Evolutionary conservation across 2,797 vertebrate species (phyloP), one percentile per base, ranked within the genome.

Genomic region (Synaphobranchus kaupii): DNA sequence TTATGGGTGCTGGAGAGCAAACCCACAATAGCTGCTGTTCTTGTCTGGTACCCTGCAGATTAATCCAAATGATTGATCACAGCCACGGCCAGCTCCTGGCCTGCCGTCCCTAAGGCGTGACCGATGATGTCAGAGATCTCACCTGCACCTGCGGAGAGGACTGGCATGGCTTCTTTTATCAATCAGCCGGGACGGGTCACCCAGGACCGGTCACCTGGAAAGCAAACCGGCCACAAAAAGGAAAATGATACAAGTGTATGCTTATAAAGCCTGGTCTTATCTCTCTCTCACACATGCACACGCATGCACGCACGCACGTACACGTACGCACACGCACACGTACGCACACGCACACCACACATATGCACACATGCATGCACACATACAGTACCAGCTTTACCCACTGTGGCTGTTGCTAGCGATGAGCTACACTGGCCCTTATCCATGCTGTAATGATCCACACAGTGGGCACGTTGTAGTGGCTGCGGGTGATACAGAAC

Each of bases 91-190:
- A 12, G 4, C 10, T 71, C 31, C 10, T 39, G 15, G 15, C 7
- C 44, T 50, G 17, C 22, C n/a, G 1, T 48, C 39, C 34, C 73
- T 47, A 44, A 20, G 34, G 44, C 15, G 12, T 7, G 34, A 47
- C 3, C 6, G 34, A 47, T 48, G 76, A 78, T 80, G 76, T 80
- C 20, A 81, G 4, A 31, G 52, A 20, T 48, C 60, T 94, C 91
- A 97, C 97, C 97, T 39, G 96, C 95, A 89, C 94, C 95, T 87
- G 95, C 96, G 0, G 96, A 96, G n/a, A 97, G 93, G 90, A 97
- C 95, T 0, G 96, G 96, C 96, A 97, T 97, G 92, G 90, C 90
- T 93, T 87, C 87, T 84, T 31, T 90, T 86, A 86, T 90, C 28
- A 31, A 86, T 84, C 56, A 47, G 13, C 52, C 8, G 6, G 34